A percentile compares a stretch with the other conserved stretches of the same genome.
phyloP scores from a whole-genome alignment of 2,113 vertebrate genomes.

The Ellobius talpinus region DNA sequence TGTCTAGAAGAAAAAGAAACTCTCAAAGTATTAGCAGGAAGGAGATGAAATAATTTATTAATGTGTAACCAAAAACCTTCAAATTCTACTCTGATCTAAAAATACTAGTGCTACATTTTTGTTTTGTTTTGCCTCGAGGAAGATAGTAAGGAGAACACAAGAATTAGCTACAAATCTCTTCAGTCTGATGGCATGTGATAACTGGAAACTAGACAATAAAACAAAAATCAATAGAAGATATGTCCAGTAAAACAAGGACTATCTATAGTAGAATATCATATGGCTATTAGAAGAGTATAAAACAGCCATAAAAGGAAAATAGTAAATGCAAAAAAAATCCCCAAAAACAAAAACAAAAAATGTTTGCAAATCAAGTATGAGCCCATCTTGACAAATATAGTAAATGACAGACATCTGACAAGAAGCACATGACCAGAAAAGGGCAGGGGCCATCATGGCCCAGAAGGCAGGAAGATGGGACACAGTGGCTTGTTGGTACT shows the following conservation, averaged over 20 bases:
- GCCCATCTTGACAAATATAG: neutral
- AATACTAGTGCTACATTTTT: neutral
- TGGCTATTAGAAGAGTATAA: neutral
- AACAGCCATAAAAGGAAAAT: neutral
- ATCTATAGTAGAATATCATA: neutral
- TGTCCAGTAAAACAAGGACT: neutral
- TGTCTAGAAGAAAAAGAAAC: neutral
- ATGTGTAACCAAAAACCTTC: neutral
- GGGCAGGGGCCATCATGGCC: neutral
- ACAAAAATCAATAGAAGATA: neutral
- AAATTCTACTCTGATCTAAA: neutral
- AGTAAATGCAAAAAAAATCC: neutral
- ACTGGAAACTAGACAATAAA: neutral
- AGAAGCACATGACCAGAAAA: neutral
- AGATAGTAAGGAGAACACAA: neutral
- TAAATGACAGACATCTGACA: neutral
- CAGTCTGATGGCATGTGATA: neutral
- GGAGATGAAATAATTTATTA: slow-evolving; percentile 1
- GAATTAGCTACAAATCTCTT: slow-evolving; percentile 47
- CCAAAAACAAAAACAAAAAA: neutral
- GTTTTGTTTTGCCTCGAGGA: neutral
- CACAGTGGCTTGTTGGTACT: neutral
- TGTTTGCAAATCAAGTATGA: neutral
- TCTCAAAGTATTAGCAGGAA: neutral
- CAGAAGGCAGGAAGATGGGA: neutral